phyloP scores from a whole-genome alignment of 2,888 invertebrate genomes.

The Digitonthophagus gazella region DNA sequence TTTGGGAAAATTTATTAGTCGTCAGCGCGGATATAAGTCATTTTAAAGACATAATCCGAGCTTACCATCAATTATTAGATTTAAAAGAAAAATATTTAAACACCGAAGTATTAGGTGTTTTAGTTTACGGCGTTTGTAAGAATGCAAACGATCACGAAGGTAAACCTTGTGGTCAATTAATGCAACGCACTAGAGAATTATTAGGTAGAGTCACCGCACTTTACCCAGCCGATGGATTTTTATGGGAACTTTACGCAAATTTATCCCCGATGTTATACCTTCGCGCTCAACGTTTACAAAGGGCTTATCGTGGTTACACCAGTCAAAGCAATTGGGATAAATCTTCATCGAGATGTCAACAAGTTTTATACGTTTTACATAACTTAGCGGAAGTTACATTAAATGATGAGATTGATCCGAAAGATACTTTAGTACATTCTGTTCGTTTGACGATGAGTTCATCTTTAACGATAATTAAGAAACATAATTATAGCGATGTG shows the following conservation, averaged over 20 bases:
- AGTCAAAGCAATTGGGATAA: constrained; percentile 62
- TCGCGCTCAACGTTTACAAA: constrained; percentile 70
- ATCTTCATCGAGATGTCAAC: constrained; percentile 58
- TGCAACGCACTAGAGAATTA: constrained; percentile 62
- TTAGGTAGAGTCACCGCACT: constrained; percentile 71
- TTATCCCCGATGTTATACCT: constrained; percentile 61
- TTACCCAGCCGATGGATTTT: constrained; percentile 66
- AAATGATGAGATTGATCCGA: constrained; percentile 48
- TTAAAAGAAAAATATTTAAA: constrained; percentile 80
- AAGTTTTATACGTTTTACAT: constrained; percentile 62
- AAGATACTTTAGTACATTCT: constrained; percentile 42
- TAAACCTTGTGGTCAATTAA: constrained; percentile 51
- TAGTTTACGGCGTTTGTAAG: constrained; percentile 68
- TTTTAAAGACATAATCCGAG: constrained; percentile 80
- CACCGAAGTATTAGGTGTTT: constrained; percentile 67
- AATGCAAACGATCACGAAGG: constrained; percentile 64
- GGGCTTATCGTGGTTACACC: constrained; percentile 71
- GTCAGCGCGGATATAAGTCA: constrained; percentile 85
- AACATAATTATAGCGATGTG: constrained; percentile 47
- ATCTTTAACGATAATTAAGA: constrained; percentile 48
- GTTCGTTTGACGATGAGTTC: constrained; percentile 43
- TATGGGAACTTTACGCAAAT: constrained; percentile 83
- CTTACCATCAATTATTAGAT: constrained; percentile 83
- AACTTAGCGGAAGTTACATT: constrained; percentile 61
- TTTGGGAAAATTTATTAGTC: constrained; percentile 93